A percentile compares a stretch with the other conserved stretches of the same genome.
Conservation (phyloP, 53 echinoderm and acorn worm species). For the Paracentrotus lividus region DNA sequence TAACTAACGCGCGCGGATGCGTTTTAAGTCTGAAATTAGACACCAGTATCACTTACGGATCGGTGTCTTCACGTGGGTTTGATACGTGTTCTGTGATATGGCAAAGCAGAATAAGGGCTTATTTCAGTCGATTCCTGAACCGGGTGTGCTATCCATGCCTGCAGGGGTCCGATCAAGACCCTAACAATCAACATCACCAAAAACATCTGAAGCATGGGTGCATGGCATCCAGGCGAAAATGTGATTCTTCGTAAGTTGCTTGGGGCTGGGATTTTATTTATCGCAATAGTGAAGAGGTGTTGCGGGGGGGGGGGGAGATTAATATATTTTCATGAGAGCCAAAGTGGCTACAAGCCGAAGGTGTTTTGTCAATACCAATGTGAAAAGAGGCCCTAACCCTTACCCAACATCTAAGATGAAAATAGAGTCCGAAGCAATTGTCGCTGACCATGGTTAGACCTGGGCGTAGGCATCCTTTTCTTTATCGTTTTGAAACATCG, state of each 20-base stretch:
- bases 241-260: constrained; percentile 7
- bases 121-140: constrained; percentile 18
- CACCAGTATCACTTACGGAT: constrained; percentile 61
- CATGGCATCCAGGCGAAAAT: constrained; percentile 19
- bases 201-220: constrained; percentile 19
- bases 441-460: too few relatives aligned
- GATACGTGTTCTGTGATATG: constrained; percentile 53
- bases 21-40: constrained; percentile 62
- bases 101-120: constrained; percentile 29
- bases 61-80: constrained; percentile 15
- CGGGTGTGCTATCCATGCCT: constrained; percentile 41
- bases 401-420: too few relatives aligned
- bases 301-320: background rate
- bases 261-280: background rate
- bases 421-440: too few relatives aligned
- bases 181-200: background rate
- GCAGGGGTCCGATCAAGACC: background rate
- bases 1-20: constrained; percentile 57
- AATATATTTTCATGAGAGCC: too few relatives aligned
- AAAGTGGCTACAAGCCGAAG: too few relatives aligned
- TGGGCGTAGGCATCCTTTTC: too few relatives aligned
- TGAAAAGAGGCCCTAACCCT: too few relatives aligned
- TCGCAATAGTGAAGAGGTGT: background rate
- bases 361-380: too few relatives aligned
- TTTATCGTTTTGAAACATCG: too few relatives aligned